Percentiles rank a stretch among this genome's conserved stretches.
These are phyloP conservation scores for Phalera bucephala DNA, from an alignment of 2,888 invertebrate genomes.

Conservation along the genomic window DNA sequence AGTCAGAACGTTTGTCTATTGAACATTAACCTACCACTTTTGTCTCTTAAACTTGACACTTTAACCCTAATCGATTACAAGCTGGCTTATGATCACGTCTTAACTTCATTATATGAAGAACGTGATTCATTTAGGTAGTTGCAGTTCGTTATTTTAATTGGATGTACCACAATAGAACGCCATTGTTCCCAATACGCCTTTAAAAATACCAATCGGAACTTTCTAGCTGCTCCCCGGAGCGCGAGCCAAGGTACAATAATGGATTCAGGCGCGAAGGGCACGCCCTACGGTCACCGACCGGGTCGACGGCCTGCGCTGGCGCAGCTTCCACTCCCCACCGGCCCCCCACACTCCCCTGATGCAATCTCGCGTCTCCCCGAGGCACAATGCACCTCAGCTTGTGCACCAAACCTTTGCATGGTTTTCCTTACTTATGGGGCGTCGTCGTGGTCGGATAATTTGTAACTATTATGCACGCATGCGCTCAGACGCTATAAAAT, in stretches of 20 bases:
- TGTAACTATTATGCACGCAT: constrained; percentile 13
- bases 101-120: background rate
- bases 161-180: constrained; percentile 10
- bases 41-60: too few relatives aligned
- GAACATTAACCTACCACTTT: too few relatives aligned
- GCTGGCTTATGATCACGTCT: too few relatives aligned
- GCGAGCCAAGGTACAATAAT: constrained; percentile 28
- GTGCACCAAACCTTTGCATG: constrained; percentile 18
- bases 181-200: constrained; percentile 8
- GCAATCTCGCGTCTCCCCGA: constrained; percentile 15
- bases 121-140: background rate
- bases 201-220: constrained; percentile 17
- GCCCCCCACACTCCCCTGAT: constrained; percentile 5
- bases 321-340: constrained; percentile 32
- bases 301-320: constrained; percentile 49
- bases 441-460: constrained; percentile 18
- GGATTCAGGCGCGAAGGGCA: constrained; percentile 41
- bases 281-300: constrained; percentile 54
- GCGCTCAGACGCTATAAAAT: constrained; percentile 9
- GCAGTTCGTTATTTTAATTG: too few relatives aligned
- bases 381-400: constrained; percentile 36
- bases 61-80: too few relatives aligned
- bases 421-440: constrained; percentile 30
- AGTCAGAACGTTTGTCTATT: too few relatives aligned
- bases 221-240: constrained; percentile 22